Evolutionary conservation across 2,888 invertebrate species (phyloP).

Genomic region (Troides oblongomaculatus): DNA sequence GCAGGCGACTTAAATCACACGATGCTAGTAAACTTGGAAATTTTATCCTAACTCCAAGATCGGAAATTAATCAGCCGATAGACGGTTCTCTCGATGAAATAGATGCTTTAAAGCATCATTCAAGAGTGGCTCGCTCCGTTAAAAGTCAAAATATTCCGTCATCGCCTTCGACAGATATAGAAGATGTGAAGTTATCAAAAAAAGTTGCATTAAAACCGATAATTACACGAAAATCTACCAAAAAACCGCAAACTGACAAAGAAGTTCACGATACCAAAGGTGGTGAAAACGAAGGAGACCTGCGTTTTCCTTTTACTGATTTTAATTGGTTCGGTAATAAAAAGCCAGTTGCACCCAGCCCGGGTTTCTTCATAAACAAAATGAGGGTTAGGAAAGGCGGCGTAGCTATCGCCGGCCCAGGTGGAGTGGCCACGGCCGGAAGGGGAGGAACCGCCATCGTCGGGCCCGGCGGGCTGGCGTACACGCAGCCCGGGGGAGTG

Average conservation of each 20-base stretch:
- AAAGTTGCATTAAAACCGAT: constrained; percentile 50
- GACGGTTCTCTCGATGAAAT: constrained; percentile 12
- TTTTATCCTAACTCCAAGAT: constrained; percentile 3
- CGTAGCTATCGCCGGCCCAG: constrained; percentile 89
- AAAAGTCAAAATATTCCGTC: constrained; percentile 57
- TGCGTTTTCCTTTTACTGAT: constrained; percentile 53
- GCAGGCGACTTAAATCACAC: constrained; percentile 56
- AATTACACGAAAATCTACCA: constrained; percentile 46
- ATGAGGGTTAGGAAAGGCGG: constrained; percentile 87
- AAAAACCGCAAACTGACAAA: constrained; percentile 38
- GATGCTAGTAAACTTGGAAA: constrained; percentile 16
- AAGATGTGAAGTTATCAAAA: constrained; percentile 45
- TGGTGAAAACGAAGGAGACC: constrained; percentile 46
- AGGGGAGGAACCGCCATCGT: constrained; percentile 90
- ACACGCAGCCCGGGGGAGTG: constrained; percentile 86
- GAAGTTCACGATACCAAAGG: constrained; percentile 46
- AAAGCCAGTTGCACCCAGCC: constrained; percentile 66
- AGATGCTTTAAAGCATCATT: constrained; percentile 4
- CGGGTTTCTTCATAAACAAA: constrained; percentile 84
- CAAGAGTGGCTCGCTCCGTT: constrained; percentile 54
- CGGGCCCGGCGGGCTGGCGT: constrained; percentile 87
- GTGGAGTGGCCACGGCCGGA: constrained; percentile 90
- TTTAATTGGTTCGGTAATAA: constrained; percentile 55
- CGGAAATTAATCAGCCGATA: constrained; percentile 15
- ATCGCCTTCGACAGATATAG: constrained; percentile 41